phyloP scores from a whole-genome alignment of 2,797 vertebrate genomes.

The Synaphobranchus kaupii region DNA sequence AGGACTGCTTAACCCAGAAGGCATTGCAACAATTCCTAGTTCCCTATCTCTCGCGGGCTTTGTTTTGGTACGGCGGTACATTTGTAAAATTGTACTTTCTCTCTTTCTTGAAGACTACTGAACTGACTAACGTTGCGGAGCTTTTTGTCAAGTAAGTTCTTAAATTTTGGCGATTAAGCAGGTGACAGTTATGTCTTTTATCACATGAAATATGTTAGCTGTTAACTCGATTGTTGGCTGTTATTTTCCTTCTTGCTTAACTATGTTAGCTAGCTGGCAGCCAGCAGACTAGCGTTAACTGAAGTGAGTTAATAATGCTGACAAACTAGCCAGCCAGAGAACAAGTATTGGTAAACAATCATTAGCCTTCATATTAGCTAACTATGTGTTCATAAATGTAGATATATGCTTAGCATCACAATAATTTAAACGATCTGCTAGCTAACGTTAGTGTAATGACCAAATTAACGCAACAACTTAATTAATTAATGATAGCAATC shows the following conservation, averaged over 20 bases:
- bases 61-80: slow-evolving; percentile 75
- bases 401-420: no score
- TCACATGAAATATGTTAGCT: neutral
- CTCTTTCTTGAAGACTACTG: slow-evolving; percentile 26
- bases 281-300: neutral
- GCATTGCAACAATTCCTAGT: neutral
- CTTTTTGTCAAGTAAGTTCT: slow-evolving; percentile 19
- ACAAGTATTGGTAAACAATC: neutral
- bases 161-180: neutral
- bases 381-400: neutral
- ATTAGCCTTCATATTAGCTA: neutral
- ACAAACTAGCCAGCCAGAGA: neutral
- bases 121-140: neutral
- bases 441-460: neutral
- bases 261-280: neutral
- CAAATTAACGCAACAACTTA: neutral
- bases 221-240: neutral
- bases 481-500: neutral
- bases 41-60: slow-evolving; percentile 71
- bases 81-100: slow-evolving; percentile 58
- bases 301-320: neutral
- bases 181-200: slow-evolving; percentile 17
- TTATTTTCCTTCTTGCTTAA: neutral
- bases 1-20: slow-evolving; percentile 60
- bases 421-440: no score